Conservation (phyloP, 2,797 vertebrate genomes). For the Sebastes elongatus region DNA sequence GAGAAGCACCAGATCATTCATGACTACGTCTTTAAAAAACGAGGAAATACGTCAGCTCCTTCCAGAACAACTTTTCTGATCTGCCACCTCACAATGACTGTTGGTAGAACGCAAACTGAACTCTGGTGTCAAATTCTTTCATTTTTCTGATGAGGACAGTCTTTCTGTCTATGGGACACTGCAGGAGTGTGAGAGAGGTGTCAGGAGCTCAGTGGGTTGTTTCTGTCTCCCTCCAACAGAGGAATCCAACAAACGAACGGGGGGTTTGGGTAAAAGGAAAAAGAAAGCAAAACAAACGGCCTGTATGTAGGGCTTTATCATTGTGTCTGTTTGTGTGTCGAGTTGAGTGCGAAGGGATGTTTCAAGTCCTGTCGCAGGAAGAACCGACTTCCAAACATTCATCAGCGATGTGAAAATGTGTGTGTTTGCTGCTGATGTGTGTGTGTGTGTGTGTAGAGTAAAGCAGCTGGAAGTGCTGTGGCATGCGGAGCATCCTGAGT, state of each 20-base stretch:
- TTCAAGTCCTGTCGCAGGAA: constrained; percentile 69
- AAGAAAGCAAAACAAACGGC: constrained; percentile 32
- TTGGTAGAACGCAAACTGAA: neutral
- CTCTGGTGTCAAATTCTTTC: neutral
- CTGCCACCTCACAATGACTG: neutral
- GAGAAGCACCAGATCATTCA: neutral
- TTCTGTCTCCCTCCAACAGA: neutral
- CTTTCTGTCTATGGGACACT: neutral
- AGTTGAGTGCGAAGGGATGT: constrained; percentile 51
- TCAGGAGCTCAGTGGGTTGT: neutral
- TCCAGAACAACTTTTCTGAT: neutral
- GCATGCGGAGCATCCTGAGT: constrained; percentile 53
- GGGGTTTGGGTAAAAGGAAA: neutral
- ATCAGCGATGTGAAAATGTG: constrained; percentile 47
- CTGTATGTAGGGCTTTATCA: neutral
- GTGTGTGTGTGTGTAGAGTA: neutral
- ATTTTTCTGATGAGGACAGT: neutral
- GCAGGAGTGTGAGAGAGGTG: neutral
- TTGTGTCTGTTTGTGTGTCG: constrained; percentile 27
- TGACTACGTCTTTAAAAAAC: neutral
- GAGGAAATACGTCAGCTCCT: neutral
- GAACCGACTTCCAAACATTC: constrained; percentile 62
- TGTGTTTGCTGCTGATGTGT: neutral
- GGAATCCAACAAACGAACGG: neutral
- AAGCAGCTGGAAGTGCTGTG: constrained; percentile 23